These are phyloP conservation scores for Clupea harengus DNA, from an alignment of 2,113 vertebrate genomes.

Conservation along the genomic window DNA sequence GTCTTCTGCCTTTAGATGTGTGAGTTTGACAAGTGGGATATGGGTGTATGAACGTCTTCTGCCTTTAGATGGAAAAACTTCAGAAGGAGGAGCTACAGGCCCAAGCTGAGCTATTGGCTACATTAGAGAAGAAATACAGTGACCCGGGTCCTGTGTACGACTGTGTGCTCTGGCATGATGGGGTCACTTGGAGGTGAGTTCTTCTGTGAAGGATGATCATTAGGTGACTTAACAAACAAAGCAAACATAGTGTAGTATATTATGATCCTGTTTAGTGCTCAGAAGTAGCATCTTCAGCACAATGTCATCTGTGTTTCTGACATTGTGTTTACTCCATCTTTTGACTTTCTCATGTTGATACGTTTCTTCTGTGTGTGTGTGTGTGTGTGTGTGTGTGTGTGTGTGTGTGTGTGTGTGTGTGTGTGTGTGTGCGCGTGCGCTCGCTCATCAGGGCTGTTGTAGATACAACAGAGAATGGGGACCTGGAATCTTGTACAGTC, in stretches of 20 bases:
- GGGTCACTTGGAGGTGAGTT: slow-evolving; percentile 85
- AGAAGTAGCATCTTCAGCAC: not conserved
- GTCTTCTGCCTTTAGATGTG: no score
- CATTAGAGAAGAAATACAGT: slow-evolving; percentile 94
- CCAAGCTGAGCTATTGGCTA: slow-evolving; percentile 87
- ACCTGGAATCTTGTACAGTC: slow-evolving; percentile 80
- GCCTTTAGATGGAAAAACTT: slow-evolving; percentile 81
- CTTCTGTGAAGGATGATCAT: not conserved
- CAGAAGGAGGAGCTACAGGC: slow-evolving; percentile 92
- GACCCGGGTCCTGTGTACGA: slow-evolving; percentile 97
- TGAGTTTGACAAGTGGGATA: not conserved
- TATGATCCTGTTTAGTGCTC: not conserved
- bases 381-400: no score
- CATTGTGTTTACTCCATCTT: no score
- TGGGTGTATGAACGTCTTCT: not conserved
- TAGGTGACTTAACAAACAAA: no score
- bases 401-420: not conserved
- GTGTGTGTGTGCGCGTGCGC: not conserved
- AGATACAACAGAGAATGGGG: slow-evolving; percentile 88
- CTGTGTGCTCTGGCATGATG: slow-evolving; percentile 93
- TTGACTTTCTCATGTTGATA: no score
- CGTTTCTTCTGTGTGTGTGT: no score
- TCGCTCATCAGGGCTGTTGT: slow-evolving; percentile 80
- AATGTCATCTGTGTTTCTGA: no score
- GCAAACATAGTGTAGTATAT: no score